Percentiles rank a stretch among this genome's conserved stretches.
phyloP scores from a whole-genome alignment of 2,888 invertebrate species.

The Apamea sordens region DNA sequence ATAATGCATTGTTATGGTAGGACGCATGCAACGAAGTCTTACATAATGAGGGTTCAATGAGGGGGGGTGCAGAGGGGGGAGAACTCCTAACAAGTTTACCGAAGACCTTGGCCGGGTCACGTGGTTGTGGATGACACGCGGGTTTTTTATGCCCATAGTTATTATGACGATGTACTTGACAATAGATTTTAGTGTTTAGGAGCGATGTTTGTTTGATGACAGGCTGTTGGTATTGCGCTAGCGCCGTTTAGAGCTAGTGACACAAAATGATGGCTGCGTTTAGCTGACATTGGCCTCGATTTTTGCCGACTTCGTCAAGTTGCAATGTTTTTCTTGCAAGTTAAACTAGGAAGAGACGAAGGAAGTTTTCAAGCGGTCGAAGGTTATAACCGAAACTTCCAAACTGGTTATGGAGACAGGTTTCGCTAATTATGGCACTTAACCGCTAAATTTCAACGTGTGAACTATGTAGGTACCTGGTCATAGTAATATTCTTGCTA shows the following conservation, averaged over 20 bases:
- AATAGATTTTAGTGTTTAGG: slow-evolving; percentile 55
- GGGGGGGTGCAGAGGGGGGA: slow-evolving; percentile 44
- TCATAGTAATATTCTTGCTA: neutral
- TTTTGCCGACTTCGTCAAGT: neutral
- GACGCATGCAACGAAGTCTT: slow-evolving; percentile 69
- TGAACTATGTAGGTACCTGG: neutral
- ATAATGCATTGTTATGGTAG: slow-evolving; percentile 71
- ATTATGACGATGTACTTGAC: slow-evolving; percentile 53
- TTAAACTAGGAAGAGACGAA: neutral
- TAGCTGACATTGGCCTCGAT: slow-evolving; percentile 49
- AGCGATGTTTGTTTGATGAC: slow-evolving; percentile 36
- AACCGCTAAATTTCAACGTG: slow-evolving; percentile 17
- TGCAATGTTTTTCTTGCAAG: slow-evolving; percentile 15
- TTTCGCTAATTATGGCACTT: slow-evolving; percentile 1
- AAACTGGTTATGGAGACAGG: neutral
- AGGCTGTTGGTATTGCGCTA: slow-evolving; percentile 7
- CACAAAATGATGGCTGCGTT: slow-evolving; percentile 32
- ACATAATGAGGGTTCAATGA: slow-evolving; percentile 69
- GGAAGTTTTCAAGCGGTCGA: neutral
- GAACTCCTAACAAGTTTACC: slow-evolving; percentile 70
- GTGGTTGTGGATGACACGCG: slow-evolving; percentile 56
- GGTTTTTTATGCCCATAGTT: slow-evolving; percentile 45
- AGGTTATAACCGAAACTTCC: neutral
- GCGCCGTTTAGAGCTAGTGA: slow-evolving; percentile 19
- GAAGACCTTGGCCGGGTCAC: slow-evolving; percentile 69